Base-by-base conservation (phyloP, 2,888 invertebrate species). In the Chrysolina haemoptera region DNA sequence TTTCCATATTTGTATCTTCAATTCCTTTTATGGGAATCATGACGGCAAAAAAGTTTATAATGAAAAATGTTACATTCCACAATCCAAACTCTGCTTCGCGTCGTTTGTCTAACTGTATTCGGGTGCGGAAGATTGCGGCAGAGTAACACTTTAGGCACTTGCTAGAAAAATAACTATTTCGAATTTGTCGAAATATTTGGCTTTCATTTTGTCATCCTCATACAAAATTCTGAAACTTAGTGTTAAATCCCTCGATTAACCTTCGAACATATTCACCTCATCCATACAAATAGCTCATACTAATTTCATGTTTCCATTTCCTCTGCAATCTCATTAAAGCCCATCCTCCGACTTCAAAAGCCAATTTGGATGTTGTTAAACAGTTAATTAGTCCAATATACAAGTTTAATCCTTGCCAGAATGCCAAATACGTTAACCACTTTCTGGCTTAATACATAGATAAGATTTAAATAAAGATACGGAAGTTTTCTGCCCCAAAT, bases 341-440 rank as follows among this genome's bases (percentile, higher is more conserved):
- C 75, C 76, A 63, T 68, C 71, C 70, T 76, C 68, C 75, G 80
- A 67, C 66, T 75, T 72, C 71, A 68, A 74, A 69, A 68, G 74
- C 68, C 77, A 77, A 79, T 80, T 77, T 73, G 46, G 74, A 74
- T 74, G 76, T 75, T 80, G 78, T 80, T 80, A 74, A 78, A 75
- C 77, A 76, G 77, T 78, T 80, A 75, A 80, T 80, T 78, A 77
- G 75, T 64, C 55, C 66, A 63, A 71, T 73, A 71, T 76, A 76
- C 75, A 74, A 72, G 63, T 77, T 70, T 78, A 78, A 78, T 80
- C 73, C 70, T 53, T 20, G 50, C 67, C 64, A 68, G 62, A 55
- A 71, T 66, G 41, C 69, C 65, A 63, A 64, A 73, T 66, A 70
- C 22, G 68, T 53, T 53, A 62, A 62, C 71, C 62, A 46, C 73